A percentile compares a stretch with the other conserved stretches of the same genome.
These are phyloP conservation scores for Taeniopygia guttata DNA, from an alignment of 2,797 vertebrate species.

Conservation along the genomic window DNA sequence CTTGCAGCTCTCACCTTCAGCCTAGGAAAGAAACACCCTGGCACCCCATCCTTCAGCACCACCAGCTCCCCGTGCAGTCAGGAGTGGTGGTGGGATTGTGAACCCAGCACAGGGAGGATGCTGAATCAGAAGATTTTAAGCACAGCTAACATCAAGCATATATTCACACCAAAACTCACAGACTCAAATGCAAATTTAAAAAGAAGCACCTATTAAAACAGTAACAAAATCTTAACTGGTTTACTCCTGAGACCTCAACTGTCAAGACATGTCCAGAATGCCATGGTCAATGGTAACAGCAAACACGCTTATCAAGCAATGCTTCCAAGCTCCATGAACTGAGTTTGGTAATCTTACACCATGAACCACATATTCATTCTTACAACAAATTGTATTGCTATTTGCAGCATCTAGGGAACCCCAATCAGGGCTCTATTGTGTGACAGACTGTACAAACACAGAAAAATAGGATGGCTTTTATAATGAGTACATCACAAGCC, in stretches of 20 bases:
- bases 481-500: slow-evolving; percentile 54
- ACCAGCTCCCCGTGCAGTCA: neutral
- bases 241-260: neutral
- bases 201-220: neutral
- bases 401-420: slow-evolving; percentile 44
- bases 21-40: neutral
- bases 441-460: slow-evolving; percentile 15
- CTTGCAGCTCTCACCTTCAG: neutral
- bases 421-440: slow-evolving; percentile 53
- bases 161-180: neutral
- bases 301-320: neutral
- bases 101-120: neutral
- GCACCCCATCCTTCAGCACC: neutral
- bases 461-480: slow-evolving; percentile 49
- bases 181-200: neutral
- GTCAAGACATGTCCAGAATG: neutral
- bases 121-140: neutral
- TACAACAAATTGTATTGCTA: slow-evolving; percentile 35
- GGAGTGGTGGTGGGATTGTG: neutral
- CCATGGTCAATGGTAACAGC: neutral
- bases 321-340: neutral
- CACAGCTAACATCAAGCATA: neutral
- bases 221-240: neutral
- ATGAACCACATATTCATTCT: slow-evolving; percentile 11
- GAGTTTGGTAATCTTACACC: neutral